Evolutionary conservation across 2,113 vertebrate species (phyloP).

Genomic region (Lophius piscatorius): DNA sequence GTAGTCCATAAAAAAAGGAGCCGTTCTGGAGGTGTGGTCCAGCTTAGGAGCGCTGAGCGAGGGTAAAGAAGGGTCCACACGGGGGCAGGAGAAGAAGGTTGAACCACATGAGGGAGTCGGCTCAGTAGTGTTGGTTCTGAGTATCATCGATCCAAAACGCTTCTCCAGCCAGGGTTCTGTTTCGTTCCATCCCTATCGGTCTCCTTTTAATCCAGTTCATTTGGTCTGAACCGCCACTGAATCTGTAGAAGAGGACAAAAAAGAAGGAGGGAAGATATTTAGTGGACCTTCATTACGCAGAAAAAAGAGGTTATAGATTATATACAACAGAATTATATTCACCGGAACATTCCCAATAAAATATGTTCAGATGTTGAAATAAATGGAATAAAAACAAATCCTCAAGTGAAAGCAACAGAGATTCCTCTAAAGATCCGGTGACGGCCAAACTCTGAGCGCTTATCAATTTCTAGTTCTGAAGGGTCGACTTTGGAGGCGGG

Average conservation of each 20-base stretch:
- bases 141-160: constrained; percentile 31
- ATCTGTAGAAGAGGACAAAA: constrained; percentile 52
- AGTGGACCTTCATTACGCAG: constrained; percentile 3
- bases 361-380: constrained; percentile 44
- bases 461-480: too few relatives aligned
- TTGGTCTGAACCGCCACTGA: constrained; percentile 7
- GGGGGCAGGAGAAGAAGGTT: constrained; percentile 8
- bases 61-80: constrained; percentile 15
- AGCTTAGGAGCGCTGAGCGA: neutral
- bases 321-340: constrained; percentile 46
- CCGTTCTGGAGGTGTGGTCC: neutral
- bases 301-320: constrained; percentile 41
- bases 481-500: too few relatives aligned
- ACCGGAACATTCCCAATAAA: constrained; percentile 4
- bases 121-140: constrained; percentile 61
- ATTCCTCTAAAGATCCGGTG: constrained; percentile 14
- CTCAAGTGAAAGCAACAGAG: constrained; percentile 16
- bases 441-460: constrained; percentile 23
- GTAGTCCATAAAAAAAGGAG: constrained; percentile 4
- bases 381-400: constrained; percentile 11
- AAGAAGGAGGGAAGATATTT: constrained; percentile 15
- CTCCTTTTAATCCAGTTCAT: constrained; percentile 51
- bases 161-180: constrained; percentile 72
- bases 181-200: constrained; percentile 80
- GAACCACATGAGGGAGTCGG: constrained; percentile 8